Percentiles rank a stretch among this genome's conserved stretches.
These are phyloP conservation scores for Cyphomyrmex costatus DNA, from an alignment of 1,140 invertebrate genomes.

Conservation along the genomic window DNA sequence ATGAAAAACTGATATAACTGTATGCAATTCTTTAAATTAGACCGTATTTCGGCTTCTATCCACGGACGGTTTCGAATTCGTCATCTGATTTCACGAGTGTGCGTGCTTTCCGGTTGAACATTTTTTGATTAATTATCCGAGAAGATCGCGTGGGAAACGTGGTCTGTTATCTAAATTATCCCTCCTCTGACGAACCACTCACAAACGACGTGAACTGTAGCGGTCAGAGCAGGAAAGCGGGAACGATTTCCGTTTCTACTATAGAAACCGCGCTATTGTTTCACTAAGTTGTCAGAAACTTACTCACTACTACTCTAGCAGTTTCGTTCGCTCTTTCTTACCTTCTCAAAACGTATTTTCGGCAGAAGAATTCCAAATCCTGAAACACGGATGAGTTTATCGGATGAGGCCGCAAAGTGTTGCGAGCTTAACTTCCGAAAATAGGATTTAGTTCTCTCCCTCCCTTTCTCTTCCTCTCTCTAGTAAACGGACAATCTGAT, in stretches of 20 bases:
- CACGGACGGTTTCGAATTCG: constrained; percentile 27
- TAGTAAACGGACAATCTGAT: constrained; percentile 56
- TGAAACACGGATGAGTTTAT: constrained; percentile 51
- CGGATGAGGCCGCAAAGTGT: neutral
- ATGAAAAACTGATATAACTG: constrained; percentile 18
- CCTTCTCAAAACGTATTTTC: constrained; percentile 13
- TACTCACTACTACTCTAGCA: neutral
- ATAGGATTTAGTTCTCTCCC: constrained; percentile 45
- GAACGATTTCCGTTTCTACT: constrained; percentile 24
- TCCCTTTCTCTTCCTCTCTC: neutral
- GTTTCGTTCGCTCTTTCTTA: neutral
- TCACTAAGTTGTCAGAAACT: constrained; percentile 46
- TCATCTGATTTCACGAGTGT: constrained; percentile 19
- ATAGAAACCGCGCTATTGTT: constrained; percentile 39
- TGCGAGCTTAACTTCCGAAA: constrained; percentile 48
- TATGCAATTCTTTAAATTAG: constrained; percentile 57
- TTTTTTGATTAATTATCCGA: constrained; percentile 74
- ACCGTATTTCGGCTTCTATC: constrained; percentile 19
- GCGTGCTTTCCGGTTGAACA: neutral
- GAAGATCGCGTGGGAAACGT: constrained; percentile 53
- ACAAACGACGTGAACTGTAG: constrained; percentile 26
- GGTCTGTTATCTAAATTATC: constrained; percentile 66
- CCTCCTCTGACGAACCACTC: constrained; percentile 45
- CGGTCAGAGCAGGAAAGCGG: neutral
- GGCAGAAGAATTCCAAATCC: constrained; percentile 31